Percentiles rank a stretch among this genome's conserved stretches.
Conservation (phyloP, 2,113 vertebrate genomes). For the Miniopterus natalensis region DNA sequence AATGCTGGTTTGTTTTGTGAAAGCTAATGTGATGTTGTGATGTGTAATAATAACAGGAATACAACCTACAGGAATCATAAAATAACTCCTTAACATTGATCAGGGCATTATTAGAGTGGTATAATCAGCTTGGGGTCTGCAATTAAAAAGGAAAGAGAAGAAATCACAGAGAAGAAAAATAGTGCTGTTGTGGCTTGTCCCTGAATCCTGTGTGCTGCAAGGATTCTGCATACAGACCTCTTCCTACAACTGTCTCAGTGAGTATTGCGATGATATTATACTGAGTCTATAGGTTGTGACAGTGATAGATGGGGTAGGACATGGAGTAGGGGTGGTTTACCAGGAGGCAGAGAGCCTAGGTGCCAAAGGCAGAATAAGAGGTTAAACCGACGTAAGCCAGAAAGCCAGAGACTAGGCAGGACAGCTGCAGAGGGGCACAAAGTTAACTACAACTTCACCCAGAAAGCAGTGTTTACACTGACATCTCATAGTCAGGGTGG, state of each 20-base stretch:
- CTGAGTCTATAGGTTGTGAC: background rate
- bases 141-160: constrained; percentile 68
- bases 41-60: constrained; percentile 78
- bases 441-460: background rate
- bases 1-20: constrained; percentile 76
- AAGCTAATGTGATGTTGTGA: constrained; percentile 78
- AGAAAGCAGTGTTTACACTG: constrained; percentile 2
- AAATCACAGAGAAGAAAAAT: constrained; percentile 64
- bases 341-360: background rate
- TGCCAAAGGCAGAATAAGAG: background rate
- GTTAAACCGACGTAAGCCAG: background rate
- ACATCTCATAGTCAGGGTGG: background rate
- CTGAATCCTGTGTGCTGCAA: background rate
- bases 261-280: constrained; percentile 6
- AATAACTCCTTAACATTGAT: constrained; percentile 75
- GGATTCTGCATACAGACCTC: background rate
- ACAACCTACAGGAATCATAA: constrained; percentile 75
- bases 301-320: background rate
- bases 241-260: background rate
- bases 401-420: background rate
- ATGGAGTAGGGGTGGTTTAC: background rate
- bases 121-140: constrained; percentile 72
- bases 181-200: constrained; percentile 21
- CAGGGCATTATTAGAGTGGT: constrained; percentile 67
- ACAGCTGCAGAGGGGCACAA: background rate